phyloP scores from a whole-genome alignment of 2,888 invertebrate genomes.

The Argyresthia goedartella region DNA sequence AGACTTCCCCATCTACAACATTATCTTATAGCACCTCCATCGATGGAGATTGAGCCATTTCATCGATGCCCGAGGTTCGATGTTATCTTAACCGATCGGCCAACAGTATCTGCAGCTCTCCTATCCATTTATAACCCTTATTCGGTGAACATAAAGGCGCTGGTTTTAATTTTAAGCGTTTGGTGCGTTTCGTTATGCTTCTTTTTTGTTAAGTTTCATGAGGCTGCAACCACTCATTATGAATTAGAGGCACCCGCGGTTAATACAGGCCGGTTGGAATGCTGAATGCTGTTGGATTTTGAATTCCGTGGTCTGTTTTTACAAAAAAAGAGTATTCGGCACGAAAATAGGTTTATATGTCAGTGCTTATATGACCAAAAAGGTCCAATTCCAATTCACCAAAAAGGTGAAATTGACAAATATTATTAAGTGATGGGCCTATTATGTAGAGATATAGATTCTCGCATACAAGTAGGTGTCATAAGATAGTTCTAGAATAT shows the following conservation, averaged over 20 bases:
- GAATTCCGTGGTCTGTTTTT: neutral
- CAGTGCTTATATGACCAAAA: no score
- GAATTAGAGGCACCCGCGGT: slow-evolving; percentile 42
- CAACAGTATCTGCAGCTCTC: neutral
- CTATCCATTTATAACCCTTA: neutral
- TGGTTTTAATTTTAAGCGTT: neutral
- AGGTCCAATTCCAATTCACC: no score
- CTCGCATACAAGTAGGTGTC: no score
- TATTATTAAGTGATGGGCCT: no score
- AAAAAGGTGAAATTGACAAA: no score
- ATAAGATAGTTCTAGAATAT: no score
- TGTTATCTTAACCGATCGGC: slow-evolving; percentile 33
- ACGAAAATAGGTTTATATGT: no score
- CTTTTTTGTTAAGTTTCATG: slow-evolving; percentile 31
- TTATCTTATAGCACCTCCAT: slow-evolving; percentile 4
- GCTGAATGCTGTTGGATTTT: neutral
- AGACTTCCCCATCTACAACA: slow-evolving; percentile 1
- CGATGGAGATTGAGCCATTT: slow-evolving; percentile 50
- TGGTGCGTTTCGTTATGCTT: neutral
- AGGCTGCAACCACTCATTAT: slow-evolving; percentile 42
- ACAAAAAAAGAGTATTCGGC: neutral
- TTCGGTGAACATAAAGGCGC: neutral
- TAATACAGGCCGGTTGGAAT: slow-evolving; percentile 6
- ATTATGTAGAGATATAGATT: no score
- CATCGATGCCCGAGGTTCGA: slow-evolving; percentile 41